Percentiles rank a stretch among this genome's conserved stretches.
phyloP scores from a whole-genome alignment of 2,797 vertebrate species.

The Enteromius unitaeniatus region DNA sequence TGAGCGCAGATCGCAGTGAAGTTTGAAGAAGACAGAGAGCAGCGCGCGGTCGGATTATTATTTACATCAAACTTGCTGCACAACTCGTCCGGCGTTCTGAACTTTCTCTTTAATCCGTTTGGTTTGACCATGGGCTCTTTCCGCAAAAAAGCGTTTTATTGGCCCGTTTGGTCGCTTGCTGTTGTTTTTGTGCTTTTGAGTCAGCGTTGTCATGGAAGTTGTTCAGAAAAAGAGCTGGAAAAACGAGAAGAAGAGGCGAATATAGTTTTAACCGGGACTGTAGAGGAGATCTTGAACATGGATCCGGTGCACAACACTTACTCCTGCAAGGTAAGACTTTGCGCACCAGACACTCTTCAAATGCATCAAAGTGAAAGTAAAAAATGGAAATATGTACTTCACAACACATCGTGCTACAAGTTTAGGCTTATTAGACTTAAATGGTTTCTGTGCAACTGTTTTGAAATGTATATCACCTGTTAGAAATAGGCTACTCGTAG shows the following conservation, averaged over 20 bases:
- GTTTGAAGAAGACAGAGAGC: constrained; percentile 61
- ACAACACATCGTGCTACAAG: neutral
- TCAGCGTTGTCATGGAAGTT: constrained; percentile 77
- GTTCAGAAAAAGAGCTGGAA: constrained; percentile 90
- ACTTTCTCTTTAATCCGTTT: constrained; percentile 57
- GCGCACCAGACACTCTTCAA: neutral
- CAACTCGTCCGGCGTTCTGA: constrained; percentile 28
- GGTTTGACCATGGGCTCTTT: constrained; percentile 74
- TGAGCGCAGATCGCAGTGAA: constrained; percentile 66
- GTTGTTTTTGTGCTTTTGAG: constrained; percentile 72
- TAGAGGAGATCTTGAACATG: constrained; percentile 96
- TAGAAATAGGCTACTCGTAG: neutral
- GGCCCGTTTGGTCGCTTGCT: constrained; percentile 70
- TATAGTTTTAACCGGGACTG: constrained; percentile 94
- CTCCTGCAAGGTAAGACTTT: constrained; percentile 91
- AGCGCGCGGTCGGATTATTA: constrained; percentile 35
- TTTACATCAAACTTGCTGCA: constrained; percentile 58
- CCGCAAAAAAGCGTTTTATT: constrained; percentile 63
- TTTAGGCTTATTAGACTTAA: neutral
- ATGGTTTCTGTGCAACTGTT: neutral
- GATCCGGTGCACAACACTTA: constrained; percentile 96
- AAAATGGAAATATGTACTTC: neutral
- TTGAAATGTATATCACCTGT: constrained; percentile 8
- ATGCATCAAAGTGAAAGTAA: constrained; percentile 41
- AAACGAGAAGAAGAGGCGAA: constrained; percentile 93